These are phyloP conservation scores for Oasisia sp. DNA, from an alignment of 2,888 invertebrate genomes.

Conservation along the genomic window DNA sequence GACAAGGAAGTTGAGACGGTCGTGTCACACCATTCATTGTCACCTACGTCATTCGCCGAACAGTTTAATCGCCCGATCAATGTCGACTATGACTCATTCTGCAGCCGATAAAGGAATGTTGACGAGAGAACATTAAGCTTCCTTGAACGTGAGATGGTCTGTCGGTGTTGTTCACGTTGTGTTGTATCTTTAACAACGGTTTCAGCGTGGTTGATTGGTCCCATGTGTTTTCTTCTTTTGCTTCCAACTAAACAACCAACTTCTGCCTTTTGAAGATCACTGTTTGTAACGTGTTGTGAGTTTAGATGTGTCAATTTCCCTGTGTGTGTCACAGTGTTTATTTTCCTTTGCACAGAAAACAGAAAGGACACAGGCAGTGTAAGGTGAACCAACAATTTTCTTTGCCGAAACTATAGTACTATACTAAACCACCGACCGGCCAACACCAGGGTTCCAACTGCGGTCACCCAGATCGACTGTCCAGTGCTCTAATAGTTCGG, in stretches of 20 bases:
- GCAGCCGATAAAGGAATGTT: background rate
- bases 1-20: background rate
- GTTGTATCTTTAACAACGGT: background rate
- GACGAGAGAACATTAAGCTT: background rate
- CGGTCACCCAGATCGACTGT: too few relatives aligned
- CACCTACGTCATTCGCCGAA: background rate
- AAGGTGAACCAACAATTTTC: too few relatives aligned
- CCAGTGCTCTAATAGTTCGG: too few relatives aligned
- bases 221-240: background rate
- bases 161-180: background rate
- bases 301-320: too few relatives aligned
- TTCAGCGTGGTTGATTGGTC: background rate
- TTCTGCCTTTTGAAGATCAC: background rate
- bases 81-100: background rate
- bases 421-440: too few relatives aligned
- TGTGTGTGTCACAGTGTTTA: too few relatives aligned
- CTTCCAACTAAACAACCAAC: background rate
- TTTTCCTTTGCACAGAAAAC: too few relatives aligned
- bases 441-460: too few relatives aligned
- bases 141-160: background rate
- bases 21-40: background rate
- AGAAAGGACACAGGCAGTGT: too few relatives aligned
- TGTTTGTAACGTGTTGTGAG: background rate
- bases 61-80: background rate
- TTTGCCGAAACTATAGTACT: too few relatives aligned